phyloP scores from a whole-genome alignment of 2,797 vertebrate species.

The Podargus strigoides region DNA sequence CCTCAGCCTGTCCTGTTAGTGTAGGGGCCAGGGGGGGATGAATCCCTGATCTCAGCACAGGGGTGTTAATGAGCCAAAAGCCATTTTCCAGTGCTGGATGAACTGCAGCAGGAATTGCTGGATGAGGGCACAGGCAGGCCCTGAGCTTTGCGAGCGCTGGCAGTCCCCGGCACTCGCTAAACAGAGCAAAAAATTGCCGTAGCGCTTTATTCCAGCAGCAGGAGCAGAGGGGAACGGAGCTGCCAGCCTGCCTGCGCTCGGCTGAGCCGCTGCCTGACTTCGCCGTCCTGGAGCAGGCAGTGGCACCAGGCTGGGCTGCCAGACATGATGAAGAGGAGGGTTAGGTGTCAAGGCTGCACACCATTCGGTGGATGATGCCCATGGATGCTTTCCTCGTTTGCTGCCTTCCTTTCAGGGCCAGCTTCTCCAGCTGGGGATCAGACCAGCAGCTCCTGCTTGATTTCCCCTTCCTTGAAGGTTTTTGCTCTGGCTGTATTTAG shows the following conservation, averaged over 20 bases:
- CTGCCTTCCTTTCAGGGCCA: not conserved
- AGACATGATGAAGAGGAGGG: not conserved
- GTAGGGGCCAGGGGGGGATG: not conserved
- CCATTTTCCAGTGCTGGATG: not conserved
- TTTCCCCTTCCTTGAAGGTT: not conserved
- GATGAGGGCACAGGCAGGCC: rapidly evolving
- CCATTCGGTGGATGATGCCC: not conserved
- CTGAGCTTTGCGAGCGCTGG: rapidly evolving
- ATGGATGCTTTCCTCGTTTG: not conserved
- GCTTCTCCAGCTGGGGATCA: not conserved
- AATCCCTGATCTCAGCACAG: rapidly evolving
- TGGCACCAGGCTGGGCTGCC: not conserved
- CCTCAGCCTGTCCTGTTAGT: not conserved
- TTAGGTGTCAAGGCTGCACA: not conserved
- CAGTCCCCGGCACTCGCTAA: not conserved
- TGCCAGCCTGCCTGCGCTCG: not conserved
- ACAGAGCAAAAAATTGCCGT: not conserved
- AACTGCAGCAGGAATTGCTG: not conserved
- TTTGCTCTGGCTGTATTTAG: not conserved
- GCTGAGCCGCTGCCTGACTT: not conserved
- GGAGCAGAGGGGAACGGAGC: not conserved
- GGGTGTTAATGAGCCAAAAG: not conserved
- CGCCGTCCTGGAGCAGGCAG: not conserved
- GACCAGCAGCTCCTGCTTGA: not conserved
- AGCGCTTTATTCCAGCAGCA: not conserved